Evolutionary conservation across 2,888 invertebrate species (phyloP).

Genomic region (Erebia palarica): DNA sequence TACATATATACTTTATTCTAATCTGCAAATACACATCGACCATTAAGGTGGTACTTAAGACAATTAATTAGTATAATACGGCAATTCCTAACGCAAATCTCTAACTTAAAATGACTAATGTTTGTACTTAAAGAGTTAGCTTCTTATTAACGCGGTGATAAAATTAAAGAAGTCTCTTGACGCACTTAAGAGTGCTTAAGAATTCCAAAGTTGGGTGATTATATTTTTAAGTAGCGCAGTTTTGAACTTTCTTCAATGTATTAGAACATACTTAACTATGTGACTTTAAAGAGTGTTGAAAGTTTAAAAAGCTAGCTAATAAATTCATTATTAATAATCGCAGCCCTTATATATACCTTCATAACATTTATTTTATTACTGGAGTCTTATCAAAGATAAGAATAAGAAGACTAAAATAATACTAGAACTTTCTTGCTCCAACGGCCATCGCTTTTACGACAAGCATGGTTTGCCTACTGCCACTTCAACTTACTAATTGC

Average conservation of each 20-base stretch:
- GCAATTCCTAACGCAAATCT: slow-evolving; percentile 76
- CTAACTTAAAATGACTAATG: slow-evolving; percentile 75
- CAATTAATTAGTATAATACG: slow-evolving; percentile 81
- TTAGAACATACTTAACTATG: not conserved
- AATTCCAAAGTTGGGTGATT: slow-evolving; percentile 58
- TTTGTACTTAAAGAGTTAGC: slow-evolving; percentile 76
- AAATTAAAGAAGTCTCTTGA: slow-evolving; percentile 67
- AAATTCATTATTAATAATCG: too few relatives aligned
- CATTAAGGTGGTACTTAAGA: slow-evolving; percentile 71
- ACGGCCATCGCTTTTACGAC: too few relatives aligned
- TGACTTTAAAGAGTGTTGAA: not conserved
- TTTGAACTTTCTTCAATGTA: slow-evolving; percentile 19
- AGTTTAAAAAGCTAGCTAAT: not conserved
- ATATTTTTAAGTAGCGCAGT: slow-evolving; percentile 39
- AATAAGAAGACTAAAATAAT: too few relatives aligned
- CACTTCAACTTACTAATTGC: too few relatives aligned
- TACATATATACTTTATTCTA: slow-evolving; percentile 26
- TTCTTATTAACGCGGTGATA: slow-evolving; percentile 71
- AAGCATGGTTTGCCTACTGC: too few relatives aligned
- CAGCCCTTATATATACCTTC: too few relatives aligned
- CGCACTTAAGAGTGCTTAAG: slow-evolving; percentile 59
- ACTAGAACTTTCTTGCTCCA: too few relatives aligned
- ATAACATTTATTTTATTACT: too few relatives aligned
- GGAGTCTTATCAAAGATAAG: too few relatives aligned
- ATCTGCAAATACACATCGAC: slow-evolving; percentile 54